Percentiles rank a stretch among this genome's conserved stretches.
These are phyloP conservation scores for Lepus timidus DNA, from an alignment of 2,113 vertebrate genomes.

Conservation along the genomic window DNA sequence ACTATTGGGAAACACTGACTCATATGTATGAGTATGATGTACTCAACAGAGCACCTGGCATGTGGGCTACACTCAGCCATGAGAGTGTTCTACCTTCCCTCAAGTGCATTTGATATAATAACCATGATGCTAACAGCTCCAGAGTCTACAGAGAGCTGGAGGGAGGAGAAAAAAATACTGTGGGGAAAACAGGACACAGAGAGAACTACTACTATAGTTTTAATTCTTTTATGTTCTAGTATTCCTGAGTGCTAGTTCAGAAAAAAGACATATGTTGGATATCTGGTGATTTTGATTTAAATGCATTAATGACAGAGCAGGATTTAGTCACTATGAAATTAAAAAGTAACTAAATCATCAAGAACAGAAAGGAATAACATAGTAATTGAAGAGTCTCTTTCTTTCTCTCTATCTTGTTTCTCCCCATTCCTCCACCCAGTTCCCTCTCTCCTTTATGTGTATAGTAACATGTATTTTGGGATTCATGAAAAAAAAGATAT, in stretches of 20 bases:
- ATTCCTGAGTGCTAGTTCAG: background rate
- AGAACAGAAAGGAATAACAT: background rate
- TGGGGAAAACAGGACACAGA: background rate
- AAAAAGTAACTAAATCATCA: background rate
- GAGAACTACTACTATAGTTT: background rate
- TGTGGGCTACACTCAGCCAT: background rate
- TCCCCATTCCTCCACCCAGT: too few species aligned
- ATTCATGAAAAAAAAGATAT: background rate
- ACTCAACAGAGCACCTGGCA: background rate
- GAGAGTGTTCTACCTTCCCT: background rate
- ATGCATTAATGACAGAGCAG: background rate
- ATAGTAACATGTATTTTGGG: background rate
- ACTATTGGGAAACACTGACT: background rate
- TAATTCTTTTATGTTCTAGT: background rate
- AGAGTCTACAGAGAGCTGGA: background rate
- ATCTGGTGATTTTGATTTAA: background rate
- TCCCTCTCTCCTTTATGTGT: background rate
- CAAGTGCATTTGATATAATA: background rate
- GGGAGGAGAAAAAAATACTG: background rate
- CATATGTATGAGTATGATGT: background rate
- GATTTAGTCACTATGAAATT: background rate
- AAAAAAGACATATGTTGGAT: background rate
- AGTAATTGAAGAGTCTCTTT: background rate
- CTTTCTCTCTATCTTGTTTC: background rate
- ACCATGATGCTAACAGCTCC: background rate